phyloP scores from a whole-genome alignment of 2,888 invertebrate genomes.

The Listrodromus nycthemerus region DNA sequence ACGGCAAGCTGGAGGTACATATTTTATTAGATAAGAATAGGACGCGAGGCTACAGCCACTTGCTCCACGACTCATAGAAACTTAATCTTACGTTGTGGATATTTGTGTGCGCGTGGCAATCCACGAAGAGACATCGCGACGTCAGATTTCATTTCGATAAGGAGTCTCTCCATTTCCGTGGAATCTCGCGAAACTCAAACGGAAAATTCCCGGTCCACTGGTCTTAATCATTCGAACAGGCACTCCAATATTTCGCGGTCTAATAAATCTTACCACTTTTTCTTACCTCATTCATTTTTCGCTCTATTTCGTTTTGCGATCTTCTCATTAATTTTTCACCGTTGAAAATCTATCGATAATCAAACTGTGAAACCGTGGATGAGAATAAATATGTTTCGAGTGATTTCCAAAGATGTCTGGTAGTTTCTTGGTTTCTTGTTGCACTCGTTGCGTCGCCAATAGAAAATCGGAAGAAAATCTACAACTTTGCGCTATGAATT shows the following conservation, averaged over 20 bases:
- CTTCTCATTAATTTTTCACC: background rate
- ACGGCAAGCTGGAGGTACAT: slow-evolving; percentile 41
- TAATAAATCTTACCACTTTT: background rate
- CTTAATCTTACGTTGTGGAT: background rate
- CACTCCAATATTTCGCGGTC: slow-evolving; percentile 16
- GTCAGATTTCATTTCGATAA: slow-evolving; percentile 71
- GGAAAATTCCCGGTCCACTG: slow-evolving; percentile 25
- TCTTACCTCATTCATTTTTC: background rate
- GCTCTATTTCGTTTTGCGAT: background rate
- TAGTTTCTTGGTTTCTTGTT: background rate
- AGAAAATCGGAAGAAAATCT: background rate
- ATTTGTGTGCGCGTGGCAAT: slow-evolving; percentile 33
- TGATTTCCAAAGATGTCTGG: background rate
- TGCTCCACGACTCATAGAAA: background rate
- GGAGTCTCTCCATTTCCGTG: slow-evolving; percentile 42
- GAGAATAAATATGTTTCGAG: background rate
- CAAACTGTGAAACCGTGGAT: background rate
- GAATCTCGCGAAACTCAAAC: slow-evolving; percentile 35
- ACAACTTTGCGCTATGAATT: no score
- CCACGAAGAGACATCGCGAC: slow-evolving; percentile 60
- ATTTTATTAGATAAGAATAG: slow-evolving; percentile 63
- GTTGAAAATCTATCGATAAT: background rate
- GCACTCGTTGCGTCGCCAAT: background rate
- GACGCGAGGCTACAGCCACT: slow-evolving; percentile 35
- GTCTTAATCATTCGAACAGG: slow-evolving; percentile 40